Base-by-base conservation (phyloP, 2,888 invertebrate species). In the Drosophila subquinaria region DNA sequence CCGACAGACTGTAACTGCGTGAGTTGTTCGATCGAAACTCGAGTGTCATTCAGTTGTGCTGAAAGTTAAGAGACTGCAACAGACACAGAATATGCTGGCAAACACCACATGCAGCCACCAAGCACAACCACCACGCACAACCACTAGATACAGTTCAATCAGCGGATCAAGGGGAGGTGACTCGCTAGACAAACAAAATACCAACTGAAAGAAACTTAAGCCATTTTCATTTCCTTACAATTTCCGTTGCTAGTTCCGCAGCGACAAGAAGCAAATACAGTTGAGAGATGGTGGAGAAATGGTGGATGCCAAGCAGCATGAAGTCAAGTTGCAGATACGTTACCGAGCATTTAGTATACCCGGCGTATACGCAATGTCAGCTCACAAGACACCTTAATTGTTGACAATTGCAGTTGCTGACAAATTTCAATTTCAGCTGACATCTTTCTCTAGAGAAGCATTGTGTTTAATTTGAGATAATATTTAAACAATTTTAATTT, bases 201-300 rank as follows among this genome's bases (percentile, higher is more conserved):
- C 42, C 36, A 65, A 64, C 53, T 59, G 36, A 60, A 53, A 45
- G 27, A 64, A 79, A 79, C 75, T 76, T 67, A 73, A 84, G 72
- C 80, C 88, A 75, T 85, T 79, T 71, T 85, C 86, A 88, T 85
- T 85, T 85, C 84, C 84, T 79, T 50, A 66, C 80, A 79, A 85
- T 85, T 88, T 85, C 84, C 85, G 88, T 68, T 72, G 71, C 69
- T 51, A 70, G 70, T 70, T 70, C 67, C 61, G 73, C 52, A 23
- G 17, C 57, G 38, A 38, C n/a, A 38, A n/a, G 48, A 30, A n/a
- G 43, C 50, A 51, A 38, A 5, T 5, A 33, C 33, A 13, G 11
- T 2, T 13, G 47, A 15, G 8, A 35, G 48, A 27, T 48, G 38
- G n/a, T 17, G 38, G 6, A 13, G 50, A n/a, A n/a, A n/a, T n/a